Base-by-base conservation (phyloP, 2,888 invertebrate species). In the Mesorhabditis sp. region DNA sequence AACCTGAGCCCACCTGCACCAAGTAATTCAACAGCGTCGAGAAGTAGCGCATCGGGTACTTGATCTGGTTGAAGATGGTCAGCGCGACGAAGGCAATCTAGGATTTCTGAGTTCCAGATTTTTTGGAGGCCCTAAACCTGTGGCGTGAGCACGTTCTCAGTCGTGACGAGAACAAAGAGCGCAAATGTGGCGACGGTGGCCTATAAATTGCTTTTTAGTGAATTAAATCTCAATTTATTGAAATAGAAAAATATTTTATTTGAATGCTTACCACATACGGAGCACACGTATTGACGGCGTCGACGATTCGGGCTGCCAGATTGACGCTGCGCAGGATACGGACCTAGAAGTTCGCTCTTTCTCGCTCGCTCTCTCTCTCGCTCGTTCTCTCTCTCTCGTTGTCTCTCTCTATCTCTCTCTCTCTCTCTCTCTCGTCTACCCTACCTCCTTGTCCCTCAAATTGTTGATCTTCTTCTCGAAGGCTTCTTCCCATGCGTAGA, bases 1-100 rank as follows among this genome's bases (percentile, higher is more conserved):
- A 28, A 28, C 28, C 28, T 28, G 28, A 28, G 28, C 28, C 4
- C 45, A 76, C 76, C 70, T 82, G 83, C 15, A 83, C 81, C 10
- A 80, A 70, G 15, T 76, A 74, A 13, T 80, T 82, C 69, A 83
- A 78, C 63, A 83, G 67, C 58, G 76, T 81, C 41, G 82, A 80
- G 4, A 83, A 74, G 76, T 82, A 80, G 61, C 80, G 66, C 76
- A 82, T 74, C 43, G 83, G 83, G 41, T 75, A 73, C 66, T 74
- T 67, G 71, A 74, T 69, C 68, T 80, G 80, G 67, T 80, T 78
- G 70, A 83, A 83, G 4, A 83, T 69, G 1, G 82, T 75, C 43
- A 83, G 71, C 0, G 80, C 78, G 43, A 83, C 83, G 67, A 83
- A 83, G 0, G 58, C 58, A 13, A 50, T 50, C 58, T 50, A 50